Evolutionary conservation across 2,888 invertebrate genomes (phyloP), one percentile per base, ranked within the genome.

Genomic region (Labia minor): DNA sequence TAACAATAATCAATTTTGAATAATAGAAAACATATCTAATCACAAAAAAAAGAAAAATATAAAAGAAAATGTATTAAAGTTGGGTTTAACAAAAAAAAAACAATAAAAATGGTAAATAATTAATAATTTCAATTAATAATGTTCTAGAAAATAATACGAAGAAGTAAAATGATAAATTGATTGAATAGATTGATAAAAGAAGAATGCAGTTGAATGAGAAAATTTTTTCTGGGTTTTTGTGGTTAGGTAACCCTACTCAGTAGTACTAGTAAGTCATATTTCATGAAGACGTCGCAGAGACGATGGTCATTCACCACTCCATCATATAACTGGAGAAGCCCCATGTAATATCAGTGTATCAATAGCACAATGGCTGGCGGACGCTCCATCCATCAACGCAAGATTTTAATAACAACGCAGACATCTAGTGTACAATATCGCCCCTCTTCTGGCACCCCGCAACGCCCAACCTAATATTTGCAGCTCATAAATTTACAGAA

Each of bases 401-500:
- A 70, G 71, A 72, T 72, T 72, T 72, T 72, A 72, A 72, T 72
- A 72, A 72, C 71, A 69, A 67, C 70, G 68, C 66, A 66, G 66
- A 67, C 69, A 67, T 37, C 21, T 20, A 63, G 65, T 65, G 63
- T 62, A 67, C 71, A 68, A 66, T 67, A 68, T 67, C 64, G 37
- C 68, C 66, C 67, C 67, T 66, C 65, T 69, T 65, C 65, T 69
- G 69, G 76, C 76, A 76, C 74, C 70, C 73, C 74, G 71, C 75
- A 76, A 76, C 74, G 75, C 73, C 75, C 74, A 71, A 78, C 77
- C 78, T 79, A 80, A 81, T 81, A 81, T 80, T 80, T 76, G 77
- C 70, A 75, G 77, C 76, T 80, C 80, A 81, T 81, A 81, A 81
- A 81, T 81, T 81, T 77, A 78, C 77, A 78, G 78, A 79, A 79